phyloP scores from a whole-genome alignment of 2,113 vertebrate species.

The Heterocephalus glaber region DNA sequence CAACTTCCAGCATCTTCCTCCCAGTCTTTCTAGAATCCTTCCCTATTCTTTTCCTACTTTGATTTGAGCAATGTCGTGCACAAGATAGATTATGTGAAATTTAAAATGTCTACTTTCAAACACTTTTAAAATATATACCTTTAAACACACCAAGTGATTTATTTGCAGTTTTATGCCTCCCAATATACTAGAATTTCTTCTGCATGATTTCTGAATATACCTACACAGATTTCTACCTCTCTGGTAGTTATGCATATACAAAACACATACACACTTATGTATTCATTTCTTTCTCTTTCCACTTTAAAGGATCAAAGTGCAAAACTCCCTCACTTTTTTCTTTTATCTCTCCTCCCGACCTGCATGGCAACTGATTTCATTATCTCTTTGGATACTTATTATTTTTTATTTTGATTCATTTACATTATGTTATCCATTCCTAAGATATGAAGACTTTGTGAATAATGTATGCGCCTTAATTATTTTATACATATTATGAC shows the following conservation, averaged over 20 bases:
- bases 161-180: constrained; percentile 9
- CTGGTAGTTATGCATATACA: background rate
- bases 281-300: background rate
- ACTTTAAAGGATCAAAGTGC: background rate
- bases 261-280: background rate
- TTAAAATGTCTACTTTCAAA: constrained; percentile 29
- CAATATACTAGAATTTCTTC: constrained; percentile 16
- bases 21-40: background rate
- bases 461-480: background rate
- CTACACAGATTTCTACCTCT: background rate
- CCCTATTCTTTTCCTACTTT: constrained; percentile 17
- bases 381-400: background rate
- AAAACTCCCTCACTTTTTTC: background rate
- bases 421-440: background rate
- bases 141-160: constrained; percentile 24
- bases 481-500: background rate
- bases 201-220: background rate
- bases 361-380: background rate
- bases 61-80: constrained; percentile 5
- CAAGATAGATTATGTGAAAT: background rate
- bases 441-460: constrained; percentile 1
- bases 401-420: constrained; percentile 45
- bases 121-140: background rate
- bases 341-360: background rate
- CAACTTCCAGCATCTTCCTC: background rate